Base-by-base conservation (phyloP, 1,140 invertebrate genomes). In the Solen grandis region DNA sequence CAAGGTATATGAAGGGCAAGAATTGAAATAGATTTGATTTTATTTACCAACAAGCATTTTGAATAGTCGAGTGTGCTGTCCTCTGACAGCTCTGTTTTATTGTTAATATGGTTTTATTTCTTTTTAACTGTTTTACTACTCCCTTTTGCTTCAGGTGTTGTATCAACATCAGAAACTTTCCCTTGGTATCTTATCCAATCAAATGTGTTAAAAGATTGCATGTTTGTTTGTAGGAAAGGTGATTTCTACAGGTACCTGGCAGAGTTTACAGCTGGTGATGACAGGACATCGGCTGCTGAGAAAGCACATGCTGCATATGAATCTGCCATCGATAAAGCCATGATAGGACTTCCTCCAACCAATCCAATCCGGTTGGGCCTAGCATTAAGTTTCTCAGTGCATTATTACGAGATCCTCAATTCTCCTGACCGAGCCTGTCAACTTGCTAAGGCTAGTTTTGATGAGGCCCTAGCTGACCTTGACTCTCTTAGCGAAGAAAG, bases 361-460 rank as follows among this genome's bases (percentile, higher is more conserved):
- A 98, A 99, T 94, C 98, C 94, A 33, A 94, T 95, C 73, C 90
- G 94, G 89, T 94, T 97, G 93, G 97, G 97, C 88, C 94, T 98
- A 92, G 97, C 96, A 82, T 95, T 97, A 88, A 98, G 98, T 94
- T 98, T 97, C 94, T 98, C 97, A 87, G 96, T 97, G 88, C 99
- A 99, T 94, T 99, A 99, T 94, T 99, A 99, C 93, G 98, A 99
- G 95, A 99, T 99, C 93, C 94, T 99, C 90, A 99, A 98, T 93
- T 97, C 97, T 87, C 97, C 98, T 85, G 97, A 99, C 27, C 77
- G 85, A 62, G 91, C 90, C 50, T 93, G 92, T 74, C 76, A 86
- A 35, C 83, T 92, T 65, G 91, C 92, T 8, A 92, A 92, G 80
- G 68, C 97, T 87, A 97, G 98, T 54, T 99, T 99, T 93, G 98